These are phyloP conservation scores for Scortum barcoo DNA, from an alignment of 2,113 vertebrate species.

Conservation along the genomic window DNA sequence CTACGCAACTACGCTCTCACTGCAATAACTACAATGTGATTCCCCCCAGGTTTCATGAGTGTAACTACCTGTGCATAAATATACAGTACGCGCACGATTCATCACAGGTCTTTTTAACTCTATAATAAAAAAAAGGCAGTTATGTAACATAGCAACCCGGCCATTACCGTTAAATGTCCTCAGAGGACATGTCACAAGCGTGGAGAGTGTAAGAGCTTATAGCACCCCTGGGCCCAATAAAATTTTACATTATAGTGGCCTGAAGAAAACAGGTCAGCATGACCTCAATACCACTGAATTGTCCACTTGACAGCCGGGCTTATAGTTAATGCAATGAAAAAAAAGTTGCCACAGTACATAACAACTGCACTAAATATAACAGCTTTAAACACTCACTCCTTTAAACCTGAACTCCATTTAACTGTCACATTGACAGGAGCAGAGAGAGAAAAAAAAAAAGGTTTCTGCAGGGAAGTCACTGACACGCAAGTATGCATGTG, in stretches of 20 bases:
- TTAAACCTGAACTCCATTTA: conserved; percentile 72
- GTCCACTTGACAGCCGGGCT: conserved; percentile 54
- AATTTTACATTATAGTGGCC: conserved; percentile 44
- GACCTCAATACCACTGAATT: conserved; percentile 54
- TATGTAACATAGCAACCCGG: conserved; percentile 12
- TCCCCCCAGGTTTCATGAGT: neutral
- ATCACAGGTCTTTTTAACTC: conserved; percentile 31
- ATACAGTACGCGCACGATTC: neutral
- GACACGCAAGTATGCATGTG: conserved; percentile 45
- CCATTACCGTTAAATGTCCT: conserved; percentile 38
- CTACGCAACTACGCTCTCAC: neutral
- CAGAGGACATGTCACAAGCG: conserved; percentile 36
- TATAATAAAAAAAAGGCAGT: conserved; percentile 16
- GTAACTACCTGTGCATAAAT: neutral
- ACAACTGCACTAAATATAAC: conserved; percentile 65
- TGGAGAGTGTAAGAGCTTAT: conserved; percentile 22
- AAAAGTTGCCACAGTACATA: conserved; percentile 41
- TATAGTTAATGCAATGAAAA: conserved; percentile 66
- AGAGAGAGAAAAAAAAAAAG: conserved; percentile 52
- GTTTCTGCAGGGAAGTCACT: conserved; percentile 60
- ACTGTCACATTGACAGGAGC: conserved; percentile 68
- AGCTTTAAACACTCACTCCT: conserved; percentile 69
- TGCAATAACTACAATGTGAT: neutral
- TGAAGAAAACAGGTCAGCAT: conserved; percentile 60
- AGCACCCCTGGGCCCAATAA: conserved; percentile 14